Evolutionary conservation across 2,888 invertebrate genomes (phyloP), one percentile per base, ranked within the genome.

Genomic region (Neocrepidodera transversa): DNA sequence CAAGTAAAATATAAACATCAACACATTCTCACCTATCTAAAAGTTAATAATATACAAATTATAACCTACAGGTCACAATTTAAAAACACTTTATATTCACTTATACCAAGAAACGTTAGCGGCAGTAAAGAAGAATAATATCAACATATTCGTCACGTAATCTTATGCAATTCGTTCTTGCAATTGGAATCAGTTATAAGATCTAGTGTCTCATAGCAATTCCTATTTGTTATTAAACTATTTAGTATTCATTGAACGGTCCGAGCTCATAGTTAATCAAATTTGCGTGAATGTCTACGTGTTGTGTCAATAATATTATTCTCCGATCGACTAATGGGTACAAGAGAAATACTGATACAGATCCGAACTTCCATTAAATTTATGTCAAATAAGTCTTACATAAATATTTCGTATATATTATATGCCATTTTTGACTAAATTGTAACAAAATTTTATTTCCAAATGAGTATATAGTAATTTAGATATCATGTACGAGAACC

Each of bases 311-410:
- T 53, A 53, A 45, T 14, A 45, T 11, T 45, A 42, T 26, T 52
- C 53, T 20, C 13, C 32, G 43, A 53, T 32, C 49, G 45, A 4
- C 52, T 26, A 47, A 47, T 54, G 14, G 16, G 2, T 26, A 36
- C 11, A 17, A 11, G 18, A 17, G 43, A 50, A 43, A 53, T 32
- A 20, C 17, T 10, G 8, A 3, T 6, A n/a, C 54, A 54, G 54
- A 45, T 18, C 23, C 54, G 54, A n/a, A 40, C 20, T 42, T 28
- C 18, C 23, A 66, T 68, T 64, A 55, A 60, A 62, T 62, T 63
- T 58, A 58, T n/a, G n/a, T n/a, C n/a, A n/a, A n/a, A n/a, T n/a
- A n/a, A n/a, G n/a, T n/a, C n/a, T n/a, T n/a, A n/a, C n/a, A n/a
- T n/a, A n/a, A n/a, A n/a, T n/a, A n/a, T n/a, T n/a, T n/a, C n/a